These are phyloP conservation scores for Austrofundulus limnaeus DNA, from an alignment of 2,113 vertebrate species.

Conservation along the genomic window DNA sequence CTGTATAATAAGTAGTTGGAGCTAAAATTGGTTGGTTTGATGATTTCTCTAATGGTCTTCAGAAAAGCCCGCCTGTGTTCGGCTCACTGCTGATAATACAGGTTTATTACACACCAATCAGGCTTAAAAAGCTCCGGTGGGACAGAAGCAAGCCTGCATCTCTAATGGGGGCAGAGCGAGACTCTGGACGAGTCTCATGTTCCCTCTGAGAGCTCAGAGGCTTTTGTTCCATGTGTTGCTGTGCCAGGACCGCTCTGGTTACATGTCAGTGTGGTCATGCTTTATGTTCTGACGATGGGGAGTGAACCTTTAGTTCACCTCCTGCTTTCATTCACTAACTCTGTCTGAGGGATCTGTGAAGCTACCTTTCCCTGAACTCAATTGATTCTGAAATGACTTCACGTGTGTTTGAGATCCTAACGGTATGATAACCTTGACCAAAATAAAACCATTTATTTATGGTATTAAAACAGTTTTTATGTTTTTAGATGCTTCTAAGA, in stretches of 20 bases:
- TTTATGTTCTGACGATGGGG: conserved; percentile 10
- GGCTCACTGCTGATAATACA: conserved; percentile 55
- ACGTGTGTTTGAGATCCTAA: too few species aligned
- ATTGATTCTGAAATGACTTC: background rate
- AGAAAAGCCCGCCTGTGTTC: conserved; percentile 25
- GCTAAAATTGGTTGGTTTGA: conserved; percentile 8
- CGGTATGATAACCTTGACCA: too few species aligned
- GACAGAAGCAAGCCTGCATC: conserved; percentile 37
- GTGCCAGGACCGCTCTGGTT: conserved; percentile 39
- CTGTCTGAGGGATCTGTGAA: background rate
- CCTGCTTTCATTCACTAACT: background rate
- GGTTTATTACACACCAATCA: conserved; percentile 63
- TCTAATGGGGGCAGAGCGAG: conserved; percentile 57
- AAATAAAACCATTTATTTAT: too few species aligned
- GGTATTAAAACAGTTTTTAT: too few species aligned
- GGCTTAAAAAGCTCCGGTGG: conserved; percentile 56
- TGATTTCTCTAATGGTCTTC: conserved; percentile 43
- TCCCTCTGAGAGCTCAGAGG: conserved; percentile 34
- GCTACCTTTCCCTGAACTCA: background rate
- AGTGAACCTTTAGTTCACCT: background rate
- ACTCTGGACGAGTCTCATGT: conserved; percentile 59
- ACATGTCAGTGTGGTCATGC: conserved; percentile 11
- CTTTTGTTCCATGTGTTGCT: conserved; percentile 47
- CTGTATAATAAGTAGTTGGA: conserved; percentile 12
- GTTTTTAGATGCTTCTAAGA: too few species aligned